These are phyloP conservation scores for Ochotona princeps DNA, from an alignment of 2,113 vertebrate genomes.

Conservation along the genomic window DNA sequence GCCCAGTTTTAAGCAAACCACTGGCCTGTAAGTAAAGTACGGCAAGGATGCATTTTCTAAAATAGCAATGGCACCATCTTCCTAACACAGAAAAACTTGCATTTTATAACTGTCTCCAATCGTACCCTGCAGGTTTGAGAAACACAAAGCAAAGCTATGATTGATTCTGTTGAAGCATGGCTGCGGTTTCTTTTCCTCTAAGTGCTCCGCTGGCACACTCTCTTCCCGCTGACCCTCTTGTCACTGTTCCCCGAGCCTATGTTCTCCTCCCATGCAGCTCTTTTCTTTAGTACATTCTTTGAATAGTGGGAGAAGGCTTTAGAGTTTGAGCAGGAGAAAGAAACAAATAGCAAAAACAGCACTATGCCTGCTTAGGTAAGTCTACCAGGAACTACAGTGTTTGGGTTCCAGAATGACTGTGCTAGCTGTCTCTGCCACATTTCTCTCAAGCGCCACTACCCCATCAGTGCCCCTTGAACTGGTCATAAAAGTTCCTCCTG, in stretches of 20 bases:
- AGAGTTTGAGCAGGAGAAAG: not conserved
- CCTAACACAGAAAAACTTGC: conserved; percentile 68
- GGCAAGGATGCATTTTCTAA: not conserved
- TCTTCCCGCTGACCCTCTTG: not conserved
- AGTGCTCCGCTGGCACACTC: not conserved
- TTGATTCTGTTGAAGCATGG: conserved; percentile 66
- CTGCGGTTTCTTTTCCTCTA: conserved; percentile 22
- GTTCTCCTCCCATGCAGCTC: not conserved
- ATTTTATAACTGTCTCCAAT: conserved; percentile 47
- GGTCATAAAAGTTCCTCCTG: not conserved
- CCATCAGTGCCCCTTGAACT: not conserved
- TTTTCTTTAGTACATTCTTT: not conserved
- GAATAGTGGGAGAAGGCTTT: not conserved
- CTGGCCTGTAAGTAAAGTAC: not conserved
- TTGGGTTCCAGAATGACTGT: not conserved
- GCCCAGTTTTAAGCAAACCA: not conserved
- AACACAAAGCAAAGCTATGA: conserved; percentile 66
- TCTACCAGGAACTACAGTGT: not conserved
- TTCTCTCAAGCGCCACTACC: not conserved
- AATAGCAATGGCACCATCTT: conserved; percentile 66
- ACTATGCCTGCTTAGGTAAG: not conserved
- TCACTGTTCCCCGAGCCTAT: not conserved
- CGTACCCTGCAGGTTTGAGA: conserved; percentile 69
- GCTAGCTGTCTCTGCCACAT: not conserved
- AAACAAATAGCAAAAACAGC: not conserved